These are phyloP conservation scores for Oreochromis spilurus DNA, from an alignment of 2,113 vertebrate genomes.

Conservation along the genomic window DNA sequence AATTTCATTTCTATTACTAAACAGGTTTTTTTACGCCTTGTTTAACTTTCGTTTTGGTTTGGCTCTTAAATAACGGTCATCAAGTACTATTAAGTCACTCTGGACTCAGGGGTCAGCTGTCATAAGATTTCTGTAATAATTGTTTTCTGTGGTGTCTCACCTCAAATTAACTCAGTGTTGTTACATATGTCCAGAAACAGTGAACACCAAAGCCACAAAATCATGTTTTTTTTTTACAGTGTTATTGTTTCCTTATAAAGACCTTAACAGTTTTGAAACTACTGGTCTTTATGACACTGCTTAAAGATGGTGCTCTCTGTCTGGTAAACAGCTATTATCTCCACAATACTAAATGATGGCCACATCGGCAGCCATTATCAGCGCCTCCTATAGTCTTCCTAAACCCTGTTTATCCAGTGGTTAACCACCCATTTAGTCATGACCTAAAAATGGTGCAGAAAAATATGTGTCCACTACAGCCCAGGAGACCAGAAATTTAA, in stretches of 20 bases:
- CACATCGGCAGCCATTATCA: slow-evolving; percentile 26
- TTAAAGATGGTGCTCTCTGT: slow-evolving; percentile 26
- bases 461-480: slow-evolving; percentile 30
- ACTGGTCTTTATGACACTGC: slow-evolving; percentile 42
- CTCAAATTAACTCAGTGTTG: slow-evolving; percentile 21
- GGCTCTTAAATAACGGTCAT: neutral
- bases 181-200: slow-evolving; percentile 33
- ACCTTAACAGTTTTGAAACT: slow-evolving; percentile 46
- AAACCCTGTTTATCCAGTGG: slow-evolving; percentile 55
- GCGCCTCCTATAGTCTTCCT: slow-evolving; percentile 33
- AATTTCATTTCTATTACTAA: neutral
- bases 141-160: slow-evolving; percentile 30
- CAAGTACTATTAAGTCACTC: neutral
- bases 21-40: neutral
- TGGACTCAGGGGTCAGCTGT: neutral
- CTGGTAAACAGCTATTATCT: slow-evolving; percentile 70
- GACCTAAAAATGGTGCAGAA: slow-evolving; percentile 35
- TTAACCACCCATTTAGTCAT: slow-evolving; percentile 40
- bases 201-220: slow-evolving; percentile 38
- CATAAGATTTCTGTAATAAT: slow-evolving; percentile 13
- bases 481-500: neutral
- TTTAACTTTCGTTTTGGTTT: neutral
- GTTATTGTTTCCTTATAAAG: slow-evolving; percentile 67
- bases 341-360: slow-evolving; percentile 42
- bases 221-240: slow-evolving; percentile 56